Conservation (phyloP, 2,797 vertebrate genomes). For the Aulostomus chinensis region DNA sequence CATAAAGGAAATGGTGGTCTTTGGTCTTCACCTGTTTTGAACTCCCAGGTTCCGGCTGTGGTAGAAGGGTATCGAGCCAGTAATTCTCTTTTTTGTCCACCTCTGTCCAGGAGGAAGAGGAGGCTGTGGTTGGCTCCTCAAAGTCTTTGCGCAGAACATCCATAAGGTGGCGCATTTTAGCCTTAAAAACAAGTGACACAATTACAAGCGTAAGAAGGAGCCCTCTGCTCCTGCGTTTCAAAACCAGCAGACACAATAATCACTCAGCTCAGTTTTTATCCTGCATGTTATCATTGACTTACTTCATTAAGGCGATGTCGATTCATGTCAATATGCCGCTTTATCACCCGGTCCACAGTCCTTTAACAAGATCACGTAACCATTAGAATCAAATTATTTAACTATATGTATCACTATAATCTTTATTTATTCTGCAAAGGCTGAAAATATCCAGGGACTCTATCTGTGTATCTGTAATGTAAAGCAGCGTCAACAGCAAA, state of each 20-base stretch:
- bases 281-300: slow-evolving; percentile 15
- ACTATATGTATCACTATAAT: too few species aligned
- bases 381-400: neutral
- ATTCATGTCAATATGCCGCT: slow-evolving; percentile 88
- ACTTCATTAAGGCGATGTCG: slow-evolving; percentile 88
- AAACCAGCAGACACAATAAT: neutral
- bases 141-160: slow-evolving; percentile 85
- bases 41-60: slow-evolving; percentile 30
- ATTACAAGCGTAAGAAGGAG: neutral
- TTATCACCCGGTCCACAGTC: slow-evolving; percentile 86
- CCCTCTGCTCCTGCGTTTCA: neutral
- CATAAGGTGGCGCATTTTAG: slow-evolving; percentile 91
- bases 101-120: slow-evolving; percentile 22
- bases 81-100: slow-evolving; percentile 25
- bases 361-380: slow-evolving; percentile 66
- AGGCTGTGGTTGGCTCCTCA: slow-evolving; percentile 57
- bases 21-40: slow-evolving; percentile 32
- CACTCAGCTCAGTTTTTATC: neutral
- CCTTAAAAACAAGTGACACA: slow-evolving; percentile 71
- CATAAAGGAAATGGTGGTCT: slow-evolving; percentile 33
- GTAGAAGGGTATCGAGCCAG: slow-evolving; percentile 34
- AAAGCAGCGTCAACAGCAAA: slow-evolving; percentile 1
- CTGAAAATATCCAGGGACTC: neutral
- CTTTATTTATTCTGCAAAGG: too few species aligned
- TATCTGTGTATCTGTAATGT: slow-evolving; percentile 3